Conservation (phyloP, 2,888 invertebrate genomes). For the Octodonta nipae region DNA sequence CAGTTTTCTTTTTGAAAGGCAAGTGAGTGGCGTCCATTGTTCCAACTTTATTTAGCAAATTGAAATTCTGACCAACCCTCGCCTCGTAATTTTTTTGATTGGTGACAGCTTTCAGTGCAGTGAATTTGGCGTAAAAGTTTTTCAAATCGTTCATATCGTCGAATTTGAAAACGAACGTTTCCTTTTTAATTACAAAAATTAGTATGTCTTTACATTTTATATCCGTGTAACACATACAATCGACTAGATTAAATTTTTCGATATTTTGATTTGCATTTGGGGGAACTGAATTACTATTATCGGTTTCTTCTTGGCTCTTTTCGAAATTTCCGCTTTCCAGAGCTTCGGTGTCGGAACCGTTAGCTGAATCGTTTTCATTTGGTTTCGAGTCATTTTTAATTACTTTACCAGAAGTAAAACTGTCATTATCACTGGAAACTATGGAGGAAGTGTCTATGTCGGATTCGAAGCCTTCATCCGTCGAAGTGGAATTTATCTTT, state of each 20-base stretch:
- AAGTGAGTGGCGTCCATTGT: constrained; percentile 40
- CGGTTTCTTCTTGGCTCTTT: neutral
- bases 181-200: constrained; percentile 32
- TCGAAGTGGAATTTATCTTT: constrained; percentile 14
- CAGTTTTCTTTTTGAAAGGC: constrained; percentile 28
- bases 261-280: constrained; percentile 8
- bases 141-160: constrained; percentile 25
- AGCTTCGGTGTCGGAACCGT: constrained; percentile 32
- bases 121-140: constrained; percentile 32
- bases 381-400: constrained; percentile 19
- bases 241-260: constrained; percentile 33
- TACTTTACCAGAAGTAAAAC: constrained; percentile 17
- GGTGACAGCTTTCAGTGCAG: constrained; percentile 32
- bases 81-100: constrained; percentile 31
- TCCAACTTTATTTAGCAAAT: constrained; percentile 37
- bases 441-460: constrained; percentile 35
- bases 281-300: neutral
- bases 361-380: constrained; percentile 35
- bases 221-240: constrained; percentile 35
- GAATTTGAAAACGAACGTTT: constrained; percentile 33
- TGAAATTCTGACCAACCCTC: constrained; percentile 26
- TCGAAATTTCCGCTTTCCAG: constrained; percentile 19
- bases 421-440: constrained; percentile 32
- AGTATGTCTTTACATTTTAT: constrained; percentile 32
- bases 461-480: constrained; percentile 39